Evolutionary conservation across 2,797 vertebrate species (phyloP), one percentile per base, ranked within the genome.

Genomic region (Hypotaenidia philippensis): DNA sequence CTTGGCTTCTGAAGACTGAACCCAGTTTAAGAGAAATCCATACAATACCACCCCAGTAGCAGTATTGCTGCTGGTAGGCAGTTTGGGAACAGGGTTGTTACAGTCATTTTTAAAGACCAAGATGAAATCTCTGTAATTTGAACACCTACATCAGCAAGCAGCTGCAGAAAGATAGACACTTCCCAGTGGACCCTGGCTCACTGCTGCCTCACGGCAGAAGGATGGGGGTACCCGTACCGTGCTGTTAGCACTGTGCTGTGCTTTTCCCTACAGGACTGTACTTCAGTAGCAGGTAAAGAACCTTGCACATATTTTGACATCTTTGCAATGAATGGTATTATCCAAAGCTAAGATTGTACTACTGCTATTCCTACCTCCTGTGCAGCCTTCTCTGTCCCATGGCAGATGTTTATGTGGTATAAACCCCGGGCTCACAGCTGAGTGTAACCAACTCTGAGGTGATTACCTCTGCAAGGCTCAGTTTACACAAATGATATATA

Each of bases 21-120:
- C n/a, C 45, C 11, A 3, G 49, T 86, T 92, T 92, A 86, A 78
- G 38, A 91, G 59, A 95, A 94, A 93, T 78, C 68, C 66, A 60
- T 25, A 83, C 31, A 83, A 29, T 32, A 56, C 36, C 29, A 83
- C n/a, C 45, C 36, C 45, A 74, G 27, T 68, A 74, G 66, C 29
- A 50, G 2, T 17, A n/a, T 19, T 6, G 13, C 27, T 65, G 36
- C 49, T 49, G 11, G 45, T 4, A 36, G 41, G 36, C 52, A 32
- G 1, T n/a, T 49, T 5, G 34, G 15, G 49, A 71, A 71, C 8
- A 12, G 63, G 17, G 29, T 23, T 66, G 56, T 57, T 60, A 74
- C 2, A 4, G 4, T 31, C 7, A 32, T 26, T 87, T 87, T 80
- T 52, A 36, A 25, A 78, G 60, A 66, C 26, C 36, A 72, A 20